Evolutionary conservation across 1,140 invertebrate genomes (phyloP), one percentile per base, ranked within the genome.

Genomic region (Periplaneta americana): DNA sequence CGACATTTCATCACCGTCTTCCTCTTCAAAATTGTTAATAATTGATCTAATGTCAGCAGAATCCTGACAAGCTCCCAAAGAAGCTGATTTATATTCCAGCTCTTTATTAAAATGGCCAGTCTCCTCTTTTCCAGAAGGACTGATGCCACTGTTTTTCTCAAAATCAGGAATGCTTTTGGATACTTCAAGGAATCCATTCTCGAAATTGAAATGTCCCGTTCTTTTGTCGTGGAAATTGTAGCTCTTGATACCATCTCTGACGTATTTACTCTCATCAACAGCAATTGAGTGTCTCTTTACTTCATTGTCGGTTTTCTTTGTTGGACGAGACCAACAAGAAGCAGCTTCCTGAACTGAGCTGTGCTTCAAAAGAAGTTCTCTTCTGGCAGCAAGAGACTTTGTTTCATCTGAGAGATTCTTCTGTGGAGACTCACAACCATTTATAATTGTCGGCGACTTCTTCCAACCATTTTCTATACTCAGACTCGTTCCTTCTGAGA

Each of bases 201-300:
- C 48, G 28, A n/a, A 66, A 66, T 66, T 66, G 28, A 66, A n/a
- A n/a, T 66, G 22, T 66, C 87, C 13, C 80, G 66, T 18, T 80
- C 81, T 79, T 84, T 86, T 75, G 85, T 86, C 28, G 84, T 85
- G 28, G 15, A 35, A 39, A 74, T 77, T 76, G 34, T 75, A 77
- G 18, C 34, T 35, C 31, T 57, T 82, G 17, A 35, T 28, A 28
- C 39, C 79, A n/a, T 80, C 78, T 39, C 35, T 75, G 0, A 91
- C 85, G 83, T 90, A 90, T 82, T 90, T 90, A 10, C 87, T 87
- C 82, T 91, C 90, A 84, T 91, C 91, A 1, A 91, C 90, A 3
- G 91, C 91, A 83, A 92, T 91, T 0, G 91, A 91, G 84, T 92
- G 91, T 15, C 91, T 85, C 84, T 91, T 92, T 34, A 87, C n/a